A percentile compares a stretch with the other conserved stretches of the same genome.
Evolutionary conservation across 2,797 vertebrate genomes (phyloP).

Genomic region (Clarias platycephalus): DNA sequence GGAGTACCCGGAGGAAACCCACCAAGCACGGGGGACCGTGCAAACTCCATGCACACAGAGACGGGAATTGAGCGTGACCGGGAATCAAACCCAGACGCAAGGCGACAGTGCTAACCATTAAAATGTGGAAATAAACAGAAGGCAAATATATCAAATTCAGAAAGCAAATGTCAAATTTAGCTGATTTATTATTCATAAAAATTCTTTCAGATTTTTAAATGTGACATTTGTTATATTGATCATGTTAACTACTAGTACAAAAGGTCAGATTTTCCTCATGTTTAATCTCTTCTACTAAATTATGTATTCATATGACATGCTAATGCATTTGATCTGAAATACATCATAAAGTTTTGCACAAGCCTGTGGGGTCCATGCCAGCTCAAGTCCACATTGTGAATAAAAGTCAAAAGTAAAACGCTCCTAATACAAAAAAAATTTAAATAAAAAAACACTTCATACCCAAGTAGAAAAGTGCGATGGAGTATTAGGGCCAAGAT

Average conservation of each 20-base stretch:
- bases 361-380: neutral
- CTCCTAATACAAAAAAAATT: too few relatives aligned
- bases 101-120: too few relatives aligned
- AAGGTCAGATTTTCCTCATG: neutral
- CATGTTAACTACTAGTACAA: neutral
- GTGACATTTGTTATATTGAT: neutral
- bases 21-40: too few relatives aligned
- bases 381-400: neutral
- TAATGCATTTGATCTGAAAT: neutral
- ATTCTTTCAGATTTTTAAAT: neutral
- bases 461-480: neutral
- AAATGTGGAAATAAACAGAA: too few relatives aligned
- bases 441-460: neutral
- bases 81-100: too few relatives aligned
- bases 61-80: too few relatives aligned
- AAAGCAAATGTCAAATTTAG: neutral
- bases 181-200: neutral
- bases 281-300: neutral
- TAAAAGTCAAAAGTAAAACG: neutral
- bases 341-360: neutral
- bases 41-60: too few relatives aligned
- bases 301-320: neutral
- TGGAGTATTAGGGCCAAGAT: too few relatives aligned
- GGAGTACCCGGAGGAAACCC: too few relatives aligned
- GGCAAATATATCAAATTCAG: too few relatives aligned